Conservation (phyloP, 2,113 vertebrate genomes). For the Salminus brasiliensis region DNA sequence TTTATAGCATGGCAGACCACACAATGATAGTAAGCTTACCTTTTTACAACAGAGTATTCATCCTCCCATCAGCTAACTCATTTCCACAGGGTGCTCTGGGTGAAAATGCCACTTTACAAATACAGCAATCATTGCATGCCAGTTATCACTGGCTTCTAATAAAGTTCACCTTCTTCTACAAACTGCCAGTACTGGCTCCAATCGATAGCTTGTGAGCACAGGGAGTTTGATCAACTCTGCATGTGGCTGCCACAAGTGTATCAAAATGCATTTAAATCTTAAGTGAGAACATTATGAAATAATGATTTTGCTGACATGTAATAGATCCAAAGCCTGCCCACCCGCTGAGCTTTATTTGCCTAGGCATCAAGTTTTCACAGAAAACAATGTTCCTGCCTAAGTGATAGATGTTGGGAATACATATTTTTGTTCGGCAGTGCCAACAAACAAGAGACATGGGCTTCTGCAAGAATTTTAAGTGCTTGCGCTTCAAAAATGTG, state of each 20-base stretch:
- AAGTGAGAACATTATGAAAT: constrained; percentile 8
- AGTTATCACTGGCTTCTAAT: constrained; percentile 6
- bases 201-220: constrained; percentile 12
- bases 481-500: neutral
- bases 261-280: constrained; percentile 21
- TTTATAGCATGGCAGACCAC: too few species aligned
- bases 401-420: neutral
- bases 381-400: neutral
- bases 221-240: constrained; percentile 23
- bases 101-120: constrained; percentile 28
- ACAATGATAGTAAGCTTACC: neutral
- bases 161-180: constrained; percentile 32
- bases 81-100: neutral
- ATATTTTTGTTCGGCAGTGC: neutral
- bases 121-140: neutral
- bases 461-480: too few species aligned
- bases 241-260: neutral
- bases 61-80: neutral
- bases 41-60: neutral
- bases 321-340: neutral
- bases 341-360: neutral
- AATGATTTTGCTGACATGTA: neutral
- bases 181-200: neutral
- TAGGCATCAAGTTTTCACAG: neutral
- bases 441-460: too few species aligned